These are phyloP conservation scores for Brotula barbata DNA, from an alignment of 2,797 vertebrate species.

Conservation along the genomic window DNA sequence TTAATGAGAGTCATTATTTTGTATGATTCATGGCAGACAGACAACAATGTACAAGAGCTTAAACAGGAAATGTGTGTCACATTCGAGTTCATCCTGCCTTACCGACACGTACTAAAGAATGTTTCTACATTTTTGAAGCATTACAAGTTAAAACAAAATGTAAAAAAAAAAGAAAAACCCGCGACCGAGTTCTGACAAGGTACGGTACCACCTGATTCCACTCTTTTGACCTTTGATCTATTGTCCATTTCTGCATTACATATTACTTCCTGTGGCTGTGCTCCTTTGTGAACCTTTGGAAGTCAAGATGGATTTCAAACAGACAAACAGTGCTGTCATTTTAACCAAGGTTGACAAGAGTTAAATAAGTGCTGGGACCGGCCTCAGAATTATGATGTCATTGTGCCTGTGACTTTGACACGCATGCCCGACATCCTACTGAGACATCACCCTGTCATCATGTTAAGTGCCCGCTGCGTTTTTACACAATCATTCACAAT, in stretches of 20 bases:
- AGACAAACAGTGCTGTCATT: conserved; percentile 20
- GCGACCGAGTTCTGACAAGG: conserved; percentile 9
- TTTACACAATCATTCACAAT: conserved; percentile 63
- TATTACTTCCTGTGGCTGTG: conserved; percentile 12
- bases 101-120: conserved; percentile 25
- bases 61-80: conserved; percentile 46
- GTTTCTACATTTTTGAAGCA: conserved; percentile 22
- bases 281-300: conserved; percentile 9
- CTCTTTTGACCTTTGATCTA: conserved; percentile 50
- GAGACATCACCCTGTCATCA: conserved; percentile 59
- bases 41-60: conserved; percentile 46
- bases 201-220: conserved; percentile 31
- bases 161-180: conserved; percentile 11
- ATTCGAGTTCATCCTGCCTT: conserved; percentile 22
- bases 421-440: conserved; percentile 50
- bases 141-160: conserved; percentile 18
- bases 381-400: conserved; percentile 45
- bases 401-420: conserved; percentile 56
- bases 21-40: conserved; percentile 55
- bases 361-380: conserved; percentile 44
- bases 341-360: conserved; percentile 25
- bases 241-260: conserved; percentile 33
- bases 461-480: conserved; percentile 50
- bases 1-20: conserved; percentile 68
- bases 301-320: too few relatives aligned